Evolutionary conservation across 2,797 vertebrate species (phyloP), one percentile per base, ranked within the genome.

Genomic region (Schizopygopsis pylzovi): DNA sequence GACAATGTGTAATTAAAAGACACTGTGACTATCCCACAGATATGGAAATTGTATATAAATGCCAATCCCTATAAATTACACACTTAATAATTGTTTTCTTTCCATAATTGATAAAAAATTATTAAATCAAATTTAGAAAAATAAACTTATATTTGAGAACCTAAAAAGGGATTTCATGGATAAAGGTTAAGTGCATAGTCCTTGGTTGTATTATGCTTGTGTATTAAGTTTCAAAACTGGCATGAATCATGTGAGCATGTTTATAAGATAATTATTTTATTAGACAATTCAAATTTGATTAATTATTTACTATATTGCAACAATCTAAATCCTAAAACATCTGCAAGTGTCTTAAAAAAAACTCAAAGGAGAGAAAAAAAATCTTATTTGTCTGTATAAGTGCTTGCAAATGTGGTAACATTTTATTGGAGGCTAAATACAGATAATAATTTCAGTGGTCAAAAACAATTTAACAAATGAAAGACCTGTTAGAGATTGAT

Each of bases 371-470:
- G 63, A 91, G 76, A 81, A 89, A 80, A 89, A 56, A 22, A 75
- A 81, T 22, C 11, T 4, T 49, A 85, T 85, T 85, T 70, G 88
- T 92, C 90, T 82, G 63, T 72, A 79, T 79, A 86, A 86, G 78
- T 56, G 73, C 61, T 90, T 87, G 83, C 65, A 88, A 90, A 89
- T 90, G 91, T 92, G 94, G 94, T 89, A 61, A 82, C 76, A 87
- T 92, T 94, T 93, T 94, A 94, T 92, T 93, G 90, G 91, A 86
- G 85, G 87, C 89, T 92, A 90, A 93, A 91, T 87, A 87, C 87
- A 93, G 92, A 93, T 93, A 94, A 95, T 93, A 91, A 93, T 93
- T 92, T 91, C 82, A 63, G 91, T 90, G 93, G 92, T 94, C 87
- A 91, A 92, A 91, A 91, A 78, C 87, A 80, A 89, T 92, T 91